Percentiles rank a stretch among this genome's conserved stretches.
Evolutionary conservation across 2,113 vertebrate genomes (phyloP).

Genomic region (Cryptomyrus ogoouensis): DNA sequence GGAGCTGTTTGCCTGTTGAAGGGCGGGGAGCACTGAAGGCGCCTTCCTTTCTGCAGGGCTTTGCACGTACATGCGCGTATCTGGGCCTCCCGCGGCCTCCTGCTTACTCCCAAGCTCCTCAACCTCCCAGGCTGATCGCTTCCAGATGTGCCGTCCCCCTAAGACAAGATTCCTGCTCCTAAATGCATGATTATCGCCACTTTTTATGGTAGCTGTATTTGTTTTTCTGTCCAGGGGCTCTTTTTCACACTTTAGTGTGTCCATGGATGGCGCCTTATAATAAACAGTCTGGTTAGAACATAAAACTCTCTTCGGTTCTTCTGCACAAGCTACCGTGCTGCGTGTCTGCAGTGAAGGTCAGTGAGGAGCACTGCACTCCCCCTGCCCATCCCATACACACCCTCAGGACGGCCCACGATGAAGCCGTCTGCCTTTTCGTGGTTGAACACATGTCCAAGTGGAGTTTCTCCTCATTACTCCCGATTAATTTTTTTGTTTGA

Average conservation of each 20-base stretch:
- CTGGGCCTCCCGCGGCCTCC: constrained; percentile 30
- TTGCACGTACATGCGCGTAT: neutral
- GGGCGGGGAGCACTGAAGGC: neutral
- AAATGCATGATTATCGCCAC: neutral
- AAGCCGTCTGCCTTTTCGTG: neutral
- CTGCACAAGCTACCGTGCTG: neutral
- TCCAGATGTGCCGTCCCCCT: constrained; percentile 60
- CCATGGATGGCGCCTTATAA: constrained; percentile 25
- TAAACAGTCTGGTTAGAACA: neutral
- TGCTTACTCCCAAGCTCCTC: constrained; percentile 40
- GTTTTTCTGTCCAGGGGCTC: constrained; percentile 47
- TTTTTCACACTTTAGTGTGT: constrained; percentile 30
- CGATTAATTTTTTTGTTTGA: neutral
- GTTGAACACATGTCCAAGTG: neutral
- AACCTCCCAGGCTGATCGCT: constrained; percentile 49
- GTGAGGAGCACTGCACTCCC: neutral
- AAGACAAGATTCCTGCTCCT: constrained; percentile 39
- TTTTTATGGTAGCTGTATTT: constrained; percentile 35
- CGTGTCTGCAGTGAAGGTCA: neutral
- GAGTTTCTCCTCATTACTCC: neutral
- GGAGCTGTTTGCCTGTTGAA: neutral
- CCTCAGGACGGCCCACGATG: neutral
- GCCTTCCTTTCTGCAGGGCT: neutral
- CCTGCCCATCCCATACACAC: neutral
- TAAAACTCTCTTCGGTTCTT: neutral